Evolutionary conservation across 2,113 vertebrate species (phyloP).

Genomic region (Hirundichthys speculiger): DNA sequence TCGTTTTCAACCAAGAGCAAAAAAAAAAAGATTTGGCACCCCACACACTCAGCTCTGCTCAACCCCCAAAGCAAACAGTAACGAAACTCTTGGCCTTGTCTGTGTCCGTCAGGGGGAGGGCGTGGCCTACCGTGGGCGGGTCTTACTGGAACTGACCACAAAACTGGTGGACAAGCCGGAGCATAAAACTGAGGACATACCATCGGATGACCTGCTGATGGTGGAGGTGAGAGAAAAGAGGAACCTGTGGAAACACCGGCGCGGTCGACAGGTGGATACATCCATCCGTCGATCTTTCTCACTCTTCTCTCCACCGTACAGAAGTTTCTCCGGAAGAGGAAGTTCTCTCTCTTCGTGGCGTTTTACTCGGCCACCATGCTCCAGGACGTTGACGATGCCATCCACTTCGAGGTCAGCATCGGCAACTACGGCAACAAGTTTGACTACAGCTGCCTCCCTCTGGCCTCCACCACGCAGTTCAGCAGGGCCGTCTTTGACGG

Average conservation of each 20-base stretch:
- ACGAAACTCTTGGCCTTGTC: background rate
- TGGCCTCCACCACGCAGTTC: constrained; percentile 96
- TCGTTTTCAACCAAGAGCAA: too few relatives aligned
- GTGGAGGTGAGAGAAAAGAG: constrained; percentile 84
- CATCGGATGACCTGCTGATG: constrained; percentile 86
- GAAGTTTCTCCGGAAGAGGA: constrained; percentile 92
- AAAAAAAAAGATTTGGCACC: too few relatives aligned
- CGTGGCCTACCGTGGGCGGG: constrained; percentile 90
- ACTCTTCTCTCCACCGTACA: constrained; percentile 45
- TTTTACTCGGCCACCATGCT: constrained; percentile 96
- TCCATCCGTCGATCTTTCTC: too few relatives aligned
- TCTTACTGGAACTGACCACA: constrained; percentile 91
- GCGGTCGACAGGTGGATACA: too few relatives aligned
- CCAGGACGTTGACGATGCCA: constrained; percentile 89
- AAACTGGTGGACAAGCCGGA: constrained; percentile 88
- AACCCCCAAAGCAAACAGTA: too few relatives aligned
- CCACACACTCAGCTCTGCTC: too few relatives aligned
- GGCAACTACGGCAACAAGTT: constrained; percentile 99
- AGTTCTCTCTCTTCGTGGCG: constrained; percentile 91
- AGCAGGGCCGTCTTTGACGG: constrained; percentile 95
- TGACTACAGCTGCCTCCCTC: constrained; percentile 90
- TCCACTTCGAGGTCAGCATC: constrained; percentile 98
- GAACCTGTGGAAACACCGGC: too few relatives aligned
- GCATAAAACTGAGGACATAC: constrained; percentile 88
- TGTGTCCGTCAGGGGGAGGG: constrained; percentile 86